Base-by-base conservation (phyloP, 2,888 invertebrate species). In the Hecatera dysodea region DNA sequence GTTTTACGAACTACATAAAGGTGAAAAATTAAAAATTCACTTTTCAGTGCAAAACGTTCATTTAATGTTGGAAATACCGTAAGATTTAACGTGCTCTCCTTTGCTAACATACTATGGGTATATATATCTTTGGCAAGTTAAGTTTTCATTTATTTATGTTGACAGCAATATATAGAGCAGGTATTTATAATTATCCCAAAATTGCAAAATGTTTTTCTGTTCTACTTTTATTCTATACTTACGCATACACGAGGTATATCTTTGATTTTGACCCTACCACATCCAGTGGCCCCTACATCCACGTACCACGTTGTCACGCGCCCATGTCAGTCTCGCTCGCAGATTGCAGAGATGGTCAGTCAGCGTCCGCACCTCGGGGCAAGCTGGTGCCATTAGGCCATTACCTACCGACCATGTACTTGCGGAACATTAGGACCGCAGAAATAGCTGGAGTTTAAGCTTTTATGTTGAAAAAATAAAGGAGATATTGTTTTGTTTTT, bases 351-450 rank as follows among this genome's bases (percentile, higher is more conserved):
- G 85, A 78, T 80, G 85, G 84, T 79, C 86, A 78, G 48, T 78
- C 78, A 72, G 55, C 76, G 83, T 79, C 83, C 71, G 72, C 82
- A 85, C 86, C 86, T 79, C 84, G 44, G 84, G 86, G 82, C 79
- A 78, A 59, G 57, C 57, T 70, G 69, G 50, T 63, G 55, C 68
- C 59, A 79, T 80, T 80, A 75, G 55, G 74, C 74, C 60, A 86
- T 86, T 84, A 83, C 75, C 78, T 75, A 73, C 74, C 60, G 53
- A 44, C 59, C 56, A 63, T 59, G 63, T 61, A 68, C 52, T 68
- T 66, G 72, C 53, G n/a, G 22, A 29, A 44, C 36, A 50, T 53
- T 75, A 64, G 27, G n/a, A 44, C 44, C 36, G 56, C 61, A 72
- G 24, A 78, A 75, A 75, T 79, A 50, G 59, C 56, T 29, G 19